Evolutionary conservation across 2,888 invertebrate species (phyloP).

Genomic region (Orchesellides sinensis): DNA sequence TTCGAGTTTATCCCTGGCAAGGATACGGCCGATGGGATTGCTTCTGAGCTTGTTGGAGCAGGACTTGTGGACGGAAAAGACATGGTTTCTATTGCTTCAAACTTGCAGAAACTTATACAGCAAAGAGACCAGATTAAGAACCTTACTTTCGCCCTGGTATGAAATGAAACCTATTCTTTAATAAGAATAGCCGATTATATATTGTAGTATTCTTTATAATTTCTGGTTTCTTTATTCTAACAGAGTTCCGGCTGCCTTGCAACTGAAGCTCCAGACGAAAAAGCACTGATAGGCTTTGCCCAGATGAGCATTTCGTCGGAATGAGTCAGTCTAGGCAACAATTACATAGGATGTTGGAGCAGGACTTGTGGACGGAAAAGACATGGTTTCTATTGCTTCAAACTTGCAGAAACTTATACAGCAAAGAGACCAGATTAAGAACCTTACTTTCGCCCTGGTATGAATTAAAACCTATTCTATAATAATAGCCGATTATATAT

Average conservation of each 20-base stretch:
- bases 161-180: conserved; percentile 74
- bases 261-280: conserved; percentile 94
- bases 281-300: conserved; percentile 96
- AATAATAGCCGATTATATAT: not conserved
- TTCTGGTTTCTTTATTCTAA: conserved; percentile 71
- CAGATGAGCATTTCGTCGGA: conserved; percentile 94
- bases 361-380: conserved; percentile 93
- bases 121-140: conserved; percentile 79
- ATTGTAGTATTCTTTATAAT: no score
- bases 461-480: conserved; percentile 75
- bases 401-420: conserved; percentile 95
- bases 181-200: no score
- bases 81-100: conserved; percentile 92
- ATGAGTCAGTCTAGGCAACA: conserved; percentile 77
- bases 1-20: conserved; percentile 96
- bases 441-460: conserved; percentile 92
- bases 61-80: conserved; percentile 95
- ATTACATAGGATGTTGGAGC: conserved; percentile 81
- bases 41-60: conserved; percentile 95
- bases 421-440: conserved; percentile 79
- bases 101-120: conserved; percentile 94
- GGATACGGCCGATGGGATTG: conserved; percentile 94
- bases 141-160: conserved; percentile 92
- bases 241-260: conserved; percentile 84
- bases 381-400: conserved; percentile 93